Evolutionary conservation across 2,888 invertebrate species (phyloP).

Genomic region (Chaetogeoica ovagalla): DNA sequence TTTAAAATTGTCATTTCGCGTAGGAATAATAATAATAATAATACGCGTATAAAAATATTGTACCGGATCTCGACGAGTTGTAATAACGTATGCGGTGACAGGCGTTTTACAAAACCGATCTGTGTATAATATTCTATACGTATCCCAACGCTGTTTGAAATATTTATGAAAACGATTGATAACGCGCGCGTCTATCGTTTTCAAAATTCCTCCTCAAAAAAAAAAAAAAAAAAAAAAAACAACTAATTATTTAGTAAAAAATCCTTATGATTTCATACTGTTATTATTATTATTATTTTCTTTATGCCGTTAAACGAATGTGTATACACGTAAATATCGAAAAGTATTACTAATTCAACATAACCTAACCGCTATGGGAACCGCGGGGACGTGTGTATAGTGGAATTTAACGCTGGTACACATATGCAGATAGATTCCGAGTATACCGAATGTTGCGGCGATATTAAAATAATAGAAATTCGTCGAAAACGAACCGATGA

Average conservation of each 20-base stretch:
- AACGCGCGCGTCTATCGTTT: background rate
- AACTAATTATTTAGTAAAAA: background rate
- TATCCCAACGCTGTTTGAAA: background rate
- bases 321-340: background rate
- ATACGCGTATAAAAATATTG: too few species aligned
- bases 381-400: too few species aligned
- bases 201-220: background rate
- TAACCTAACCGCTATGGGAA: too few species aligned
- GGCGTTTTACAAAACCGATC: too few species aligned
- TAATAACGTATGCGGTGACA: too few species aligned
- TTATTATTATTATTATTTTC: constrained; percentile 12
- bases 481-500: constrained; percentile 6
- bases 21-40: too few species aligned
- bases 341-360: constrained; percentile 19
- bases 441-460: background rate
- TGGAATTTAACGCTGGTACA: too few species aligned
- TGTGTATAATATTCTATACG: too few species aligned
- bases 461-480: constrained; percentile 27
- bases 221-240: constrained; percentile 6
- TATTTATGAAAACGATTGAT: background rate
- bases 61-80: too few species aligned
- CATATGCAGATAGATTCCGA: background rate
- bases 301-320: background rate
- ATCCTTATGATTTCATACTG: background rate
- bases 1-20: too few species aligned